phyloP scores from a whole-genome alignment of 2,888 invertebrate genomes.

The Drosophila leonis region DNA sequence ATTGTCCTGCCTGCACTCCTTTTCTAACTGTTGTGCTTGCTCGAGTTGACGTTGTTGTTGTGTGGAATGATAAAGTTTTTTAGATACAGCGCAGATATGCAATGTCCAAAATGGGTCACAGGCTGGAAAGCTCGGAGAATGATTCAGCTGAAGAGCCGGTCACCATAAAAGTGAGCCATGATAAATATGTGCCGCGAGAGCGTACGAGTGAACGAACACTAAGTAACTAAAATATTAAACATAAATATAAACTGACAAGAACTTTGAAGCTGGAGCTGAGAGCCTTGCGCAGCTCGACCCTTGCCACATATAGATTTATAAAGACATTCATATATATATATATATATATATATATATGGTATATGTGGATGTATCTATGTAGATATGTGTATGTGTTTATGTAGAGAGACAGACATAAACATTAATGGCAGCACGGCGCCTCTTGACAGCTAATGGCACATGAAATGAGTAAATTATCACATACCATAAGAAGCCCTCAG shows the following conservation, averaged over 20 bases:
- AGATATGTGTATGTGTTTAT: not conserved
- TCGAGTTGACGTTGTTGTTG: slow-evolving; percentile 24
- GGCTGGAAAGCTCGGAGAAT: slow-evolving; percentile 45
- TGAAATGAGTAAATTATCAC: slow-evolving; percentile 81
- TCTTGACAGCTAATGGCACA: slow-evolving; percentile 78
- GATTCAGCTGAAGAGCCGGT: slow-evolving; percentile 40
- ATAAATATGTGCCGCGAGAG: slow-evolving; percentile 53
- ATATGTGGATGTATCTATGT: not conserved
- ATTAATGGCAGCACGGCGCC: slow-evolving; percentile 45
- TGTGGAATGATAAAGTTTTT: slow-evolving; percentile 52
- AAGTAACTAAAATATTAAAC: slow-evolving; percentile 50
- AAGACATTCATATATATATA: not conserved
- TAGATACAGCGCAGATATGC: slow-evolving; percentile 66
- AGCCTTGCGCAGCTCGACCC: slow-evolving; percentile 5
- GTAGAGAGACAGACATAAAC: slow-evolving; percentile 13
- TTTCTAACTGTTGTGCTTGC: slow-evolving; percentile 15
- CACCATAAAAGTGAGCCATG: slow-evolving; percentile 65
- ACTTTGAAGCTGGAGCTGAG: slow-evolving; percentile 15
- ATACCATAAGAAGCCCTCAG: slow-evolving; percentile 38
- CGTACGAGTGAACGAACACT: slow-evolving; percentile 22
- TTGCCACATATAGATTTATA: slow-evolving; percentile 8
- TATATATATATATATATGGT: no score
- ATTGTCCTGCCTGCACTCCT: slow-evolving; percentile 63
- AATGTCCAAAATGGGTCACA: slow-evolving; percentile 52
- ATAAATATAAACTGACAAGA: slow-evolving; percentile 65